Evolutionary conservation across 2,113 vertebrate species (phyloP).

Genomic region (Austrofundulus limnaeus): DNA sequence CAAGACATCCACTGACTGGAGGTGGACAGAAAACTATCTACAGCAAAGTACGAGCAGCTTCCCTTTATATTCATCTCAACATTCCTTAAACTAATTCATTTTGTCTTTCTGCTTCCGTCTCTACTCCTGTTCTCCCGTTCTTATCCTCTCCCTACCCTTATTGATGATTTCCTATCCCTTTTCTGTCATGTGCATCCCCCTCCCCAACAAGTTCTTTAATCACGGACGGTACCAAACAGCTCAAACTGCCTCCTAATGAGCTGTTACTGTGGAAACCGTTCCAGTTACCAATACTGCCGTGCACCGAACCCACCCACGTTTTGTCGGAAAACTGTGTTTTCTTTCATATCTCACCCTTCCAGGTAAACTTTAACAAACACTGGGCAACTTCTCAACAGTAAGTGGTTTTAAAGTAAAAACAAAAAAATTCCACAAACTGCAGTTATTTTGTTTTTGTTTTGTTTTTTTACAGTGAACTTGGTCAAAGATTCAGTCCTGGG

Average conservation of each 20-base stretch:
- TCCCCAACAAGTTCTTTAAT: constrained; percentile 67
- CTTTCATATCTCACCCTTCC: constrained; percentile 40
- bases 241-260: constrained; percentile 76
- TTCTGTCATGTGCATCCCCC: constrained; percentile 34
- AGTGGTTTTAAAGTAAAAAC: constrained; percentile 12
- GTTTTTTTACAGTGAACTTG: constrained; percentile 10
- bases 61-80: constrained; percentile 11
- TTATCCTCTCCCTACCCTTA: constrained; percentile 25
- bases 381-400: not conserved
- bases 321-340: constrained; percentile 30
- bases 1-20: constrained; percentile 7
- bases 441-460: constrained; percentile 14
- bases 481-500: not conserved
- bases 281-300: constrained; percentile 53
- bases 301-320: constrained; percentile 49
- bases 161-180: constrained; percentile 15
- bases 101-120: not conserved
- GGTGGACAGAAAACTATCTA: constrained; percentile 4
- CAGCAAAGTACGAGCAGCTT: constrained; percentile 17
- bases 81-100: not conserved
- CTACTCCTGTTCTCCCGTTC: not conserved
- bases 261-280: constrained; percentile 78
- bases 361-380: constrained; percentile 27
- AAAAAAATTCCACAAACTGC: constrained; percentile 17
- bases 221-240: constrained; percentile 68